These are phyloP conservation scores for Acipenser ruthenus DNA, from an alignment of 2,797 vertebrate genomes.

Conservation along the genomic window DNA sequence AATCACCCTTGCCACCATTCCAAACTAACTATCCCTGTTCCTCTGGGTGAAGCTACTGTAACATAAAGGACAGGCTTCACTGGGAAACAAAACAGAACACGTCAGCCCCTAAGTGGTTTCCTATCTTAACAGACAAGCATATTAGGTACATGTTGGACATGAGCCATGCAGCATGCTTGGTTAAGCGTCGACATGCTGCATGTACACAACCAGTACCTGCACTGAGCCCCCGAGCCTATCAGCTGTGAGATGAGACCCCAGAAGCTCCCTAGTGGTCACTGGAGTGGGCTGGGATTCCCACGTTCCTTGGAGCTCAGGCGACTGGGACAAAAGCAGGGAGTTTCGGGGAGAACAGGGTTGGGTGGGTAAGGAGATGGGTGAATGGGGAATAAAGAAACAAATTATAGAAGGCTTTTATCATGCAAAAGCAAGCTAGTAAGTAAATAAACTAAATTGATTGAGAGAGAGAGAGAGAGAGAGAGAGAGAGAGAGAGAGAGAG, in stretches of 20 bases:
- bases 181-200: conserved; percentile 32
- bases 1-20: background rate
- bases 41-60: too few species aligned
- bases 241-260: conserved; percentile 80
- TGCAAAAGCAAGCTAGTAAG: conserved; percentile 67
- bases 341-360: conserved; percentile 18
- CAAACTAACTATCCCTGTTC: background rate
- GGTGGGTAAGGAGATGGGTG: conserved; percentile 23
- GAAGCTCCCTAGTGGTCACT: conserved; percentile 78
- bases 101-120: background rate
- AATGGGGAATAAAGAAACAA: conserved; percentile 37
- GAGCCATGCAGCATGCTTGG: conserved; percentile 18
- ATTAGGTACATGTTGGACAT: conserved; percentile 24
- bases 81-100: background rate
- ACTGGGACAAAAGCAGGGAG: conserved; percentile 62
- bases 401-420: conserved; percentile 61
- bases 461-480: conserved; percentile 41
- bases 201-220: conserved; percentile 75
- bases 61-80: background rate
- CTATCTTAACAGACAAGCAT: conserved; percentile 33
- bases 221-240: conserved; percentile 85
- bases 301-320: conserved; percentile 74
- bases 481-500: conserved; percentile 51
- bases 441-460: conserved; percentile 56
- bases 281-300: conserved; percentile 81